Evolutionary conservation across 2,797 vertebrate genomes (phyloP).

Genomic region (Prionace glauca): DNA sequence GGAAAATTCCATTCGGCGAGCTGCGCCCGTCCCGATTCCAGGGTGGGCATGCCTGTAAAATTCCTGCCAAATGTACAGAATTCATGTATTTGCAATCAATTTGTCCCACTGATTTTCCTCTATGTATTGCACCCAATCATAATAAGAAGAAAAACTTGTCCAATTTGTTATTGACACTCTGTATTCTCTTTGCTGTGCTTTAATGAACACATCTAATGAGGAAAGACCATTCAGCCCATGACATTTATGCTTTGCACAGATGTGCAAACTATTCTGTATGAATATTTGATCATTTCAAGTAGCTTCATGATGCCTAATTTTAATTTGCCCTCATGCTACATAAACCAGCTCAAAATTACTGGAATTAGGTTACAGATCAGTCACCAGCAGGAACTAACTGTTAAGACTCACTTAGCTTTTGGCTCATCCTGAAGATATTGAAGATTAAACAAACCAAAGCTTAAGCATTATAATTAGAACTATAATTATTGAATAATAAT

Average conservation of each 20-base stretch:
- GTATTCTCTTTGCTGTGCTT: not conserved
- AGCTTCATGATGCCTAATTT: not conserved
- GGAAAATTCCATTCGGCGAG: no score
- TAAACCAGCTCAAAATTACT: not conserved
- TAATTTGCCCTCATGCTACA: not conserved
- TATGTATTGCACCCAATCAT: not conserved
- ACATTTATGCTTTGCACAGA: not conserved
- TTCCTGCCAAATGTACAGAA: no score
- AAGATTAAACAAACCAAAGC: not conserved
- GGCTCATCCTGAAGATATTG: not conserved
- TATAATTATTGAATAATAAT: not conserved
- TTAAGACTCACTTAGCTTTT: not conserved
- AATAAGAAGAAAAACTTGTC: not conserved
- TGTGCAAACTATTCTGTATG: not conserved
- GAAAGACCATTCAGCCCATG: not conserved
- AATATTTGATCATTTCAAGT: not conserved
- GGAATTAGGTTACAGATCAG: not conserved
- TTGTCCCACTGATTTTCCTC: not conserved
- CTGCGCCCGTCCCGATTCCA: no score
- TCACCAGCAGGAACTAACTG: not conserved
- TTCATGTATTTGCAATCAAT: no score
- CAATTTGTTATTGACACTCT: not conserved
- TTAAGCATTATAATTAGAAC: not conserved
- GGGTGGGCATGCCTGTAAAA: no score
- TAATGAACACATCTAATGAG: not conserved